Percentiles rank a stretch among this genome's conserved stretches.
These are phyloP conservation scores for Gambusia holbrooki DNA, from an alignment of 2,113 vertebrate genomes.

Conservation along the genomic window DNA sequence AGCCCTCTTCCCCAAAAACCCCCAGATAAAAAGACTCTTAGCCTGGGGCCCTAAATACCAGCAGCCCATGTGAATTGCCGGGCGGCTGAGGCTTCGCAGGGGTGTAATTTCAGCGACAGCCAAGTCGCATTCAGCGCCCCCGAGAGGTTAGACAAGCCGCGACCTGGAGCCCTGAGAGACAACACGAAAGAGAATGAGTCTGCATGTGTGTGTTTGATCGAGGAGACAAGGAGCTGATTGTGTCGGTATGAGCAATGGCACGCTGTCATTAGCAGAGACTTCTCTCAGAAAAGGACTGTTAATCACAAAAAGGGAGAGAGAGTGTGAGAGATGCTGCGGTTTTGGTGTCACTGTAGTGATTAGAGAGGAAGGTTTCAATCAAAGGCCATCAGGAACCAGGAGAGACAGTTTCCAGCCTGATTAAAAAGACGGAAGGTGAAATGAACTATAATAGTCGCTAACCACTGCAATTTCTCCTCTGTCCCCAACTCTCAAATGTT, in stretches of 20 bases:
- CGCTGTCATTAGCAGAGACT: conserved; percentile 51
- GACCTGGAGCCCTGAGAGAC: conserved; percentile 23
- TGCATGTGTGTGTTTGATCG: conserved; percentile 26
- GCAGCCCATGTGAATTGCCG: conserved; percentile 62
- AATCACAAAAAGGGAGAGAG: conserved; percentile 22
- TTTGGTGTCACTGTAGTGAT: conserved; percentile 37
- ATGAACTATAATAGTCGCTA: conserved; percentile 46
- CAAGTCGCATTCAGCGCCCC: conserved; percentile 31
- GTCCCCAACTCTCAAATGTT: conserved; percentile 1
- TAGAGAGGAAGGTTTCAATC: conserved; percentile 51
- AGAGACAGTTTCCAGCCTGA: conserved; percentile 36
- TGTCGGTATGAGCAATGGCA: conserved; percentile 32
- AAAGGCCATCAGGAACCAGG: conserved; percentile 30
- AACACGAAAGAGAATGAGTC: conserved; percentile 45
- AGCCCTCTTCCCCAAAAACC: conserved; percentile 60
- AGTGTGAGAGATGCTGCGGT: conserved; percentile 25
- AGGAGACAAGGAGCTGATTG: conserved; percentile 29
- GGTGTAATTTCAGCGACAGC: conserved; percentile 70
- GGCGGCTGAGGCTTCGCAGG: conserved; percentile 34
- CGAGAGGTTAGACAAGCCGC: conserved; percentile 28
- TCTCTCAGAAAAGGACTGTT: conserved; percentile 10
- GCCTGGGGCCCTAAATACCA: conserved; percentile 77
- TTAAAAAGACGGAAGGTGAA: conserved; percentile 38
- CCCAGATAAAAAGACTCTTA: conserved; percentile 76
- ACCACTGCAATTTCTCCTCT: conserved; percentile 40